phyloP scores from a whole-genome alignment of 2,888 invertebrate species.

The Nebria salina region DNA sequence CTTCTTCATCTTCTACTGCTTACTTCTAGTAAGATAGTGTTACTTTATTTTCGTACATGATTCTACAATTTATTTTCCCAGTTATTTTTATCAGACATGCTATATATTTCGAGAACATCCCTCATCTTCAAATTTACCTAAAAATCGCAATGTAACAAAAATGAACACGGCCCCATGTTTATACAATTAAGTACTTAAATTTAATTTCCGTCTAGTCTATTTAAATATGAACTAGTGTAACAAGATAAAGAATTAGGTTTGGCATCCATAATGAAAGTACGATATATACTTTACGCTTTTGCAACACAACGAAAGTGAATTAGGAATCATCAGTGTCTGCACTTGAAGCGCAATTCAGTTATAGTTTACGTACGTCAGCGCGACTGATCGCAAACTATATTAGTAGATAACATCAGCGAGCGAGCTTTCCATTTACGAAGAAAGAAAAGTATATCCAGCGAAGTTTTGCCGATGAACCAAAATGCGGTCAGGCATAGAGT shows the following conservation, averaged over 20 bases:
- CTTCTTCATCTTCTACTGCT: background rate
- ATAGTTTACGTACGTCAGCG: slow-evolving; percentile 2
- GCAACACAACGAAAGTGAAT: too few species aligned
- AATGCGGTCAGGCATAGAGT: slow-evolving; percentile 11
- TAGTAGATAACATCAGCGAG: background rate
- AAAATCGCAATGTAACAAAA: too few species aligned
- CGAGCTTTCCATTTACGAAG: background rate
- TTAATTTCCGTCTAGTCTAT: too few species aligned
- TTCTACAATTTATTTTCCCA: background rate
- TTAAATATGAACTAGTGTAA: too few species aligned
- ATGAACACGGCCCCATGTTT: too few species aligned
- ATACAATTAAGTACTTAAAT: too few species aligned
- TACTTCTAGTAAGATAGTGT: background rate
- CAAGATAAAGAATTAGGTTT: too few species aligned
- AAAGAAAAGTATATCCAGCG: background rate
- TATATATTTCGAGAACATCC: background rate
- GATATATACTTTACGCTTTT: too few species aligned
- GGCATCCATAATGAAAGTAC: too few species aligned
- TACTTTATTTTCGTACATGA: background rate
- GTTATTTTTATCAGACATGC: background rate
- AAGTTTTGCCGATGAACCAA: slow-evolving; percentile 9
- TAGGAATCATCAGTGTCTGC: background rate
- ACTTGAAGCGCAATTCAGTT: background rate
- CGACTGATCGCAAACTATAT: slow-evolving; percentile 3
- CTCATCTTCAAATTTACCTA: too few species aligned